Base-by-base conservation (phyloP, 2,888 invertebrate species). In the Tetanocera ferruginea region DNA sequence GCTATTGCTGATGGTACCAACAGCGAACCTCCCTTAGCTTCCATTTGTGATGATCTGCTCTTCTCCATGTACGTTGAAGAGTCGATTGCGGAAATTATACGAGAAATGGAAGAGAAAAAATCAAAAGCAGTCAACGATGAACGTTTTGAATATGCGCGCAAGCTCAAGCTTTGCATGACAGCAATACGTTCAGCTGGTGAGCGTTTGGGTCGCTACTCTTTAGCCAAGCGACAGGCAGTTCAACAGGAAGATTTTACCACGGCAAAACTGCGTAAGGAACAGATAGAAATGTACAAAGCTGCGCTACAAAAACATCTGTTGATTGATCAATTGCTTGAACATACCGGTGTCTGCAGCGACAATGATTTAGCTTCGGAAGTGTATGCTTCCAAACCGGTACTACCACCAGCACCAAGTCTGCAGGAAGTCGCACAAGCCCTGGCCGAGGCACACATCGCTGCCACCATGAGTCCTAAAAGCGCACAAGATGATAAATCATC, bases 11-110 rank as follows among this genome's bases (percentile, higher is more conserved):
- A 11, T 43, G 43, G 43, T 11, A 75, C 89, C 34, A 88, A 90
- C 6, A 86, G 90, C 2, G 92, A 92, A 72, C 93, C 94, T 85
- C 92, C 93, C 14, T 91, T 93, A 70, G 92, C 94, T 81, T 97
- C 97, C 0, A 95, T 97, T 0, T 95, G 97, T 87, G 98, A 98
- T 87, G 98, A 98, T 90, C 91, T 98, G 74, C 95, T 97, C 0
- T 98, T 98, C 89, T 97, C 97, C 81, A 98, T 98, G 98, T 98
- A 98, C 86, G 97, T 98, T 76, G 98, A 98, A 89, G 94, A 94
- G 23, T 97, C 97, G 85, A 95, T 97, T 49, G 96, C 97, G 0
- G 94, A 95, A 83, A 93, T 97, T 78, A 95, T 98, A 66, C 91
- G 96, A 77, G 94, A 93, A 86, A 92, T 98, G 91, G 98, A 98